Conservation (phyloP, 1,140 invertebrate species). For the Arion vulgaris region DNA sequence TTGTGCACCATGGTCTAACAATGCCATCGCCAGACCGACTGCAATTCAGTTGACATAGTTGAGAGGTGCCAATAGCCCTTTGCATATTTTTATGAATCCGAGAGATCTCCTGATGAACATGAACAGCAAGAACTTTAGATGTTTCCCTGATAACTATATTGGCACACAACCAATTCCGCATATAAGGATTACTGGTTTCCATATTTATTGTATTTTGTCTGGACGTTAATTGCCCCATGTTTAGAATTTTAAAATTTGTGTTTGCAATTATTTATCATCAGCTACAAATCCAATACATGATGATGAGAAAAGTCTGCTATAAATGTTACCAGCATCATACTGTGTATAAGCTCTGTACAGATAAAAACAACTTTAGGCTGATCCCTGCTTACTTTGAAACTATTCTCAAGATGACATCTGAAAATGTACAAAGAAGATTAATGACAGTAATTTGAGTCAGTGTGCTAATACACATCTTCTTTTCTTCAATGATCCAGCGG, state of each 20-base stretch:
- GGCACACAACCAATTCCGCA: slow-evolving; percentile 46
- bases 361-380: too few relatives aligned
- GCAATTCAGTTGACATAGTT: slow-evolving; percentile 41
- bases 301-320: too few relatives aligned
- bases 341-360: too few relatives aligned
- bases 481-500: too few relatives aligned
- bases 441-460: too few relatives aligned
- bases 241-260: not conserved
- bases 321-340: too few relatives aligned
- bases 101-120: slow-evolving; percentile 44
- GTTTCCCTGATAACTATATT: slow-evolving; percentile 47
- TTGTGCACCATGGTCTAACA: slow-evolving; percentile 35
- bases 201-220: slow-evolving; percentile 41
- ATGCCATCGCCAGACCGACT: slow-evolving; percentile 26
- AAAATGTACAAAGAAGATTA: too few relatives aligned
- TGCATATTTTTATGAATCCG: slow-evolving; percentile 40
- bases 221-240: slow-evolving; percentile 46
- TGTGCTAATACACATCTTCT: too few relatives aligned
- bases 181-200: slow-evolving; percentile 41
- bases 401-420: too few relatives aligned
- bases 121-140: slow-evolving; percentile 40
- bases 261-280: too few relatives aligned
- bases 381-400: too few relatives aligned
- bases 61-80: not conserved
- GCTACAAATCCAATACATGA: too few relatives aligned